These are phyloP conservation scores for Pholis gunnellus DNA, from an alignment of 2,113 vertebrate species.

Conservation along the genomic window DNA sequence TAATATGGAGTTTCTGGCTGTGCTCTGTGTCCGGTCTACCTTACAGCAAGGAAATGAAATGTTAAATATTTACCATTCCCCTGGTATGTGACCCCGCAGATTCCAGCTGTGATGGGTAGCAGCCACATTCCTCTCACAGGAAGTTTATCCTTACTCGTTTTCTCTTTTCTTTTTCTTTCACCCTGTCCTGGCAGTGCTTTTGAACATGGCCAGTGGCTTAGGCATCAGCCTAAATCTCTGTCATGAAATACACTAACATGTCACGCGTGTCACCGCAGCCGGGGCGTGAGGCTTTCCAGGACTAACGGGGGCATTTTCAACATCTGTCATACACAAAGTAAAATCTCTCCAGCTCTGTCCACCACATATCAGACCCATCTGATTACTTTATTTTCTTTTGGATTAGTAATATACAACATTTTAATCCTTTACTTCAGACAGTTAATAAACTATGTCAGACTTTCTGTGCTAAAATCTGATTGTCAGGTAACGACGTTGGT, in stretches of 20 bases:
- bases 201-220: constrained; percentile 56
- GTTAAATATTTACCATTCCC: constrained; percentile 83
- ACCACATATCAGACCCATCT: not conserved
- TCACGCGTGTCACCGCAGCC: constrained; percentile 53
- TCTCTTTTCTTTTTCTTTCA: constrained; percentile 30
- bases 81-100: constrained; percentile 77
- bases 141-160: constrained; percentile 76
- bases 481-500: not conserved
- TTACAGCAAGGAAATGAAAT: constrained; percentile 81
- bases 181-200: constrained; percentile 53
- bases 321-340: constrained; percentile 17
- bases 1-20: constrained; percentile 59
- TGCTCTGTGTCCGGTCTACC: constrained; percentile 71
- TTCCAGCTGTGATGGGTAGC: constrained; percentile 79
- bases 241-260: constrained; percentile 65
- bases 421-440: not conserved
- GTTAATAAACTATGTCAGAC: not conserved
- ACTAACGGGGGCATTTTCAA: constrained; percentile 39
- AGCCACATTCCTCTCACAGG: constrained; percentile 79
- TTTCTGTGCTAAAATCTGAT: not conserved
- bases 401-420: not conserved
- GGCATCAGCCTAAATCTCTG: constrained; percentile 63
- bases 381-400: constrained; percentile 27
- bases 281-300: constrained; percentile 57
- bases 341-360: constrained; percentile 40